Conservation (phyloP, 2,888 invertebrate species). For the Tanytarsus gracilentus region DNA sequence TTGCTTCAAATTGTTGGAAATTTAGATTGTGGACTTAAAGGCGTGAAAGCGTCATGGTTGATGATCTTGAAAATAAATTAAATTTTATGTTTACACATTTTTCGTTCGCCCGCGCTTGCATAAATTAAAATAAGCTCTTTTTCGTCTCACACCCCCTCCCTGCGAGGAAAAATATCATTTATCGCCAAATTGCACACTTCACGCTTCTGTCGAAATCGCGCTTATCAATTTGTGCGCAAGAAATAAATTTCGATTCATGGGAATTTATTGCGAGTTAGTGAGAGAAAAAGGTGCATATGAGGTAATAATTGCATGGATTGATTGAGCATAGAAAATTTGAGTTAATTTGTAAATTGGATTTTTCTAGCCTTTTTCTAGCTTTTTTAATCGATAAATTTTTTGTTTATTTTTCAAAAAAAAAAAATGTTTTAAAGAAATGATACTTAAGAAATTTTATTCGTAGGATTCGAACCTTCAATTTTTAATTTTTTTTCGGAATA, state of each 20-base stretch:
- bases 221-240: conserved; percentile 4
- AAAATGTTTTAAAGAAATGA: too few species aligned
- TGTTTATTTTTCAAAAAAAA: too few species aligned
- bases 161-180: not conserved
- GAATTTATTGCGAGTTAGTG: not conserved
- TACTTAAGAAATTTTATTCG: too few species aligned
- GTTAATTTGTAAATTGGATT: too few species aligned
- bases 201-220: conserved; percentile 22
- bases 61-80: conserved; percentile 28
- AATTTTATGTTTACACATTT: conserved; percentile 28
- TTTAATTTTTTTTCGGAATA: too few species aligned
- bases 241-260: not conserved
- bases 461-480: too few species aligned
- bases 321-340: too few species aligned
- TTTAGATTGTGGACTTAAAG: too few species aligned
- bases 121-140: not conserved
- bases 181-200: conserved; percentile 20
- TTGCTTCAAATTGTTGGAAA: too few species aligned
- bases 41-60: conserved; percentile 26
- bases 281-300: not conserved
- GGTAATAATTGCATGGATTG: too few species aligned
- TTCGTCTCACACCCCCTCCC: not conserved
- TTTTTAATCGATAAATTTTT: too few species aligned
- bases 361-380: too few species aligned
- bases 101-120: not conserved